Conservation (phyloP, 2,888 invertebrate genomes). For the Agapetus fuscipes region DNA sequence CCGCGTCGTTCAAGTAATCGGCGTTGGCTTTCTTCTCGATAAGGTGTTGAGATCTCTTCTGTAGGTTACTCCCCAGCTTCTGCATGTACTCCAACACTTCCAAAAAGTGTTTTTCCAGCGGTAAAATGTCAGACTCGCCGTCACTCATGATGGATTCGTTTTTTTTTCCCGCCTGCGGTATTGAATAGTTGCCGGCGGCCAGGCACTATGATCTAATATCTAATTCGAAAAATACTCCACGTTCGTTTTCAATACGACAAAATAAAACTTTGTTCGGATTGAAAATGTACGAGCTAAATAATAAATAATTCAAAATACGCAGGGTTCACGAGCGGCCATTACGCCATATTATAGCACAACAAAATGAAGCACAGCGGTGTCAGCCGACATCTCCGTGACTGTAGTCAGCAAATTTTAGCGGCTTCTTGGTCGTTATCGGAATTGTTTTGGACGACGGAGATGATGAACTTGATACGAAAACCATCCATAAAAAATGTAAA, state of each 20-base stretch:
- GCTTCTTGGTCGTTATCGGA: too few relatives aligned
- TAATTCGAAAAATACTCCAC: too few relatives aligned
- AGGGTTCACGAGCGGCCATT: constrained; percentile 9
- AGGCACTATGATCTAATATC: too few relatives aligned
- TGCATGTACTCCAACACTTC: constrained; percentile 40
- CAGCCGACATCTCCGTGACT: constrained; percentile 14
- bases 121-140: too few relatives aligned
- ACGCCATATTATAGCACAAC: constrained; percentile 13
- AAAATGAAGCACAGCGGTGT: constrained; percentile 8
- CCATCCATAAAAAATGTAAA: too few relatives aligned
- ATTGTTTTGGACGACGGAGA: too few relatives aligned
- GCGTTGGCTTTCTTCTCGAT: constrained; percentile 34
- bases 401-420: constrained; percentile 14
- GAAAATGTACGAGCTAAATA: neutral
- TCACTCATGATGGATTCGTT: neutral
- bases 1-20: constrained; percentile 33
- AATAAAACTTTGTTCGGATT: neutral
- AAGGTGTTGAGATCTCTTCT: constrained; percentile 33
- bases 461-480: too few relatives aligned
- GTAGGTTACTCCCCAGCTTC: constrained; percentile 39
- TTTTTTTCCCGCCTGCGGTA: neutral
- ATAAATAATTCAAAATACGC: too few relatives aligned
- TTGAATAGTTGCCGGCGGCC: too few relatives aligned
- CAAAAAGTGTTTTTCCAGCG: too few relatives aligned
- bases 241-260: neutral